Evolutionary conservation across 2,888 invertebrate species (phyloP).

Genomic region (Cataglyphis cursor): DNA sequence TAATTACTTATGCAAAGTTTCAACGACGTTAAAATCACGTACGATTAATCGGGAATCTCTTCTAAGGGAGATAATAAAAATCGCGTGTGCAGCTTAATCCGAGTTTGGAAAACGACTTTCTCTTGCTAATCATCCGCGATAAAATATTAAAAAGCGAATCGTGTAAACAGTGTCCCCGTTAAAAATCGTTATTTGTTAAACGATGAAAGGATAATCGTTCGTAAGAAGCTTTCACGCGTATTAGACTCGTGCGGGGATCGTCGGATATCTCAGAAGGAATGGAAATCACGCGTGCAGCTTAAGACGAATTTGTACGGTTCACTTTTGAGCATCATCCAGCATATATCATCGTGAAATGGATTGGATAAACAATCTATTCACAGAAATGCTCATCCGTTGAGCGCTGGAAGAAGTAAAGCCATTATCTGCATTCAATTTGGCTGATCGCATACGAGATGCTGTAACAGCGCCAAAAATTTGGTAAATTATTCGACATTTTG

Average conservation of each 20-base stretch:
- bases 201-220: conserved; percentile 20
- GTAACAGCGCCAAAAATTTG: conserved; percentile 42
- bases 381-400: background rate
- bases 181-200: conserved; percentile 22
- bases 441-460: conserved; percentile 31
- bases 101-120: background rate
- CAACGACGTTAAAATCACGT: conserved; percentile 65
- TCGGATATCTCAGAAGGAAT: conserved; percentile 61
- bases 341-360: conserved; percentile 9
- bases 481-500: conserved; percentile 37
- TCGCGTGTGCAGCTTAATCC: background rate
- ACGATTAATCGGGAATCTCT: conserved; percentile 64
- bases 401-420: conserved; percentile 5
- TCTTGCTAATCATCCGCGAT: background rate
- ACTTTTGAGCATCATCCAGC: background rate
- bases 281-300: conserved; percentile 18
- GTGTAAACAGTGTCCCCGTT: background rate
- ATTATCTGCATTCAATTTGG: conserved; percentile 43
- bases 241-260: conserved; percentile 67
- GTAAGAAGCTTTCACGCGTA: conserved; percentile 54
- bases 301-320: conserved; percentile 29
- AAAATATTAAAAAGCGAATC: background rate
- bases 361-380: conserved; percentile 1
- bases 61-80: conserved; percentile 32
- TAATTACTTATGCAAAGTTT: conserved; percentile 11